Evolutionary conservation across 2,113 vertebrate species (phyloP).

Genomic region (Phyllostomus discolor): DNA sequence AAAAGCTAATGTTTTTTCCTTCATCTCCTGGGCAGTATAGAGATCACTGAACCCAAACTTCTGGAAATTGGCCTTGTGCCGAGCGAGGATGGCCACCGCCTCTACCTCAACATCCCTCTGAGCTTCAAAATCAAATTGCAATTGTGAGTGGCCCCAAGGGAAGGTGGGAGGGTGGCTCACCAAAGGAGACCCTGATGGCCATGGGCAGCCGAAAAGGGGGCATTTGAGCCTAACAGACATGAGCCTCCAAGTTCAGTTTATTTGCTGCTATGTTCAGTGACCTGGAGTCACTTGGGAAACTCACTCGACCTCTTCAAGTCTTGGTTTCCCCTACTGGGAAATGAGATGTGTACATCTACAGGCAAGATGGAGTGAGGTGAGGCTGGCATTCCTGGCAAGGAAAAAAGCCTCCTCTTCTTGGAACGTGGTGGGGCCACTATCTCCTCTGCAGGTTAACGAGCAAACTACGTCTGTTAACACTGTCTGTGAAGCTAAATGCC

Average conservation of each 20-base stretch:
- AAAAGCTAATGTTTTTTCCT: not conserved
- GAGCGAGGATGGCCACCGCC: constrained; percentile 46
- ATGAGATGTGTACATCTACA: not conserved
- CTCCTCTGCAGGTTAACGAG: not conserved
- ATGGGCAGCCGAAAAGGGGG: not conserved
- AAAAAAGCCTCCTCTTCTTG: not conserved
- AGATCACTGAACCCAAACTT: constrained; percentile 52
- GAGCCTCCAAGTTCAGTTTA: not conserved
- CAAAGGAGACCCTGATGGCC: not conserved
- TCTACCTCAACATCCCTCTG: constrained; percentile 62
- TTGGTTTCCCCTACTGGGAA: not conserved
- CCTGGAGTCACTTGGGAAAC: not conserved
- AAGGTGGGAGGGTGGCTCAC: not conserved
- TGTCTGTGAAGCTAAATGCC: constrained; percentile 51
- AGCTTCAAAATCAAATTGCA: constrained; percentile 36
- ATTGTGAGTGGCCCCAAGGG: constrained; percentile 36
- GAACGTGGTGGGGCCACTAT: not conserved
- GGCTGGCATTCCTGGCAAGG: not conserved
- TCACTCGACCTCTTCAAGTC: not conserved
- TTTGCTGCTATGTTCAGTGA: not conserved
- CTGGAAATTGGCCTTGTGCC: constrained; percentile 56
- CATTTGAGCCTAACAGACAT: not conserved
- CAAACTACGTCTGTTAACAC: not conserved
- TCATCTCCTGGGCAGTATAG: not conserved
- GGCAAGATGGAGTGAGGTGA: not conserved